A percentile compares a stretch with the other conserved stretches of the same genome.
These are phyloP conservation scores for Urocolius indicus DNA, from an alignment of 2,113 vertebrate genomes.

Conservation along the genomic window DNA sequence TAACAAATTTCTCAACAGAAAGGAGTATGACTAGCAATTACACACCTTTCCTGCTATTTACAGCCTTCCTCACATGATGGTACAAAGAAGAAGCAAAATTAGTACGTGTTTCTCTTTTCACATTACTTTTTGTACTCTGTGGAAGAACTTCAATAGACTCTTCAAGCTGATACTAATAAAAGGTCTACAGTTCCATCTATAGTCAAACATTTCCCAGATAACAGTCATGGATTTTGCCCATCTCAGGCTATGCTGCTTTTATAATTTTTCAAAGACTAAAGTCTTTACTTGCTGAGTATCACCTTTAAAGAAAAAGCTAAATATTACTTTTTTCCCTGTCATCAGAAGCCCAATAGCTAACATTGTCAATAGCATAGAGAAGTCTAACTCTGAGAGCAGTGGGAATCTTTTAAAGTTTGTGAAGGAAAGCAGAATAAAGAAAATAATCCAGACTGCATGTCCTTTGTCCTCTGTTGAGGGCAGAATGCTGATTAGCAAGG, in stretches of 20 bases:
- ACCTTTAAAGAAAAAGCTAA: background rate
- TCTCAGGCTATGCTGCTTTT: background rate
- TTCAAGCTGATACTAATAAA: conserved; percentile 25
- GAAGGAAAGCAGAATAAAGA: background rate
- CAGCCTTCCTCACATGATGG: background rate
- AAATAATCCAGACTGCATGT: background rate
- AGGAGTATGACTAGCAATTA: background rate
- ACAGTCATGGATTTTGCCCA: background rate
- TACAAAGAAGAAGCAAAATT: conserved; percentile 24
- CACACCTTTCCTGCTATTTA: conserved; percentile 19
- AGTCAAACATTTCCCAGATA: conserved; percentile 5
- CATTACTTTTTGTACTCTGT: background rate
- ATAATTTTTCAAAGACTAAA: background rate
- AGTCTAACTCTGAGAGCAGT: background rate
- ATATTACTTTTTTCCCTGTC: background rate
- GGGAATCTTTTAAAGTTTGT: background rate
- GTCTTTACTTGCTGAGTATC: background rate
- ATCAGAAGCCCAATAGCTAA: background rate
- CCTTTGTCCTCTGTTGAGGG: background rate
- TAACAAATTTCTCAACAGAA: background rate
- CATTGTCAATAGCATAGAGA: background rate
- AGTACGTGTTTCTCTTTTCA: background rate
- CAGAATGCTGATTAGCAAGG: background rate
- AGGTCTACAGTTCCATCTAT: background rate
- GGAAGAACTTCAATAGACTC: background rate